Percentiles rank a stretch among this genome's conserved stretches.
Evolutionary conservation across 37 sponge, comb jelly and placozoan genomes (phyloP).

Genomic region (Petrosia ficiformis): DNA sequence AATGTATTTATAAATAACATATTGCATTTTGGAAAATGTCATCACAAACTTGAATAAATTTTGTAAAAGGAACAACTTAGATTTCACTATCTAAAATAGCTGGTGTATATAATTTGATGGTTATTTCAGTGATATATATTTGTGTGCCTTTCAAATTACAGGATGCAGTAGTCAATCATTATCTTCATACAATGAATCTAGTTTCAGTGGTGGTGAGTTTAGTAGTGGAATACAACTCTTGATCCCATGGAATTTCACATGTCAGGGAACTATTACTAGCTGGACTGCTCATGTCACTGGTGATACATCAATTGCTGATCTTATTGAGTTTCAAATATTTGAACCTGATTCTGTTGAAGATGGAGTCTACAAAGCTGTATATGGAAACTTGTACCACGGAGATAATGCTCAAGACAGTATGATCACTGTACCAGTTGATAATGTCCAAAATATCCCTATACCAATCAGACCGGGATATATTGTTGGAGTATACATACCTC

Average conservation of each 20-base stretch:
- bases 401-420: not conserved
- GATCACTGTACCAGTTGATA: not conserved
- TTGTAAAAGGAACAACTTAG: too few relatives aligned
- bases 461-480: slow-evolving; percentile 1
- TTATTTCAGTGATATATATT: too few relatives aligned
- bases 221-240: not conserved
- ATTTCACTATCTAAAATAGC: too few relatives aligned
- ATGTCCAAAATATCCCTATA: not conserved
- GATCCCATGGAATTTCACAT: not conserved
- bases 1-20: too few relatives aligned
- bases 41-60: too few relatives aligned
- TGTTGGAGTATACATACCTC: slow-evolving; percentile 1
- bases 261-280: not conserved
- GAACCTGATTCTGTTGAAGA: not conserved
- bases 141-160: too few relatives aligned
- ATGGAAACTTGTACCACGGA: not conserved
- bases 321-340: slow-evolving; percentile 5
- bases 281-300: not conserved
- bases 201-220: not conserved
- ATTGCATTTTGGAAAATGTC: too few relatives aligned
- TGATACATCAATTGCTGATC: not conserved
- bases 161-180: too few relatives aligned
- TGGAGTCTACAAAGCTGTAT: not conserved
- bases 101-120: too few relatives aligned
- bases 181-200: too few relatives aligned